A percentile compares a stretch with the other conserved stretches of the same genome.
phyloP scores from a whole-genome alignment of 92 coral and sea anemone genomes.

The Actinostola sp. region DNA sequence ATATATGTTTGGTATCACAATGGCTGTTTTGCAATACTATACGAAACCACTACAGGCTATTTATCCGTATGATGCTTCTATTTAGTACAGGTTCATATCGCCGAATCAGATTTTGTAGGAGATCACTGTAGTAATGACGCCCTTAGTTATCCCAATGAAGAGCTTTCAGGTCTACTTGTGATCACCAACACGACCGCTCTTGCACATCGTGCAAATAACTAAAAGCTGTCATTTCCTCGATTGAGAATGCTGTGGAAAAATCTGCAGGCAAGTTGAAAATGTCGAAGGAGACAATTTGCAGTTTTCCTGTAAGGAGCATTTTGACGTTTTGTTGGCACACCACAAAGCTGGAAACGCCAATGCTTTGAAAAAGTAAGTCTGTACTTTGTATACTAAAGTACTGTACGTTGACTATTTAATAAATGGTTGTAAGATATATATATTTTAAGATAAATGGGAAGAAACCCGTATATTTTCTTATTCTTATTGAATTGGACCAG shows the following conservation, averaged over 20 bases:
- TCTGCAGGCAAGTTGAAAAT: constrained; percentile 9
- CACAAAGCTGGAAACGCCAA: too few relatives aligned
- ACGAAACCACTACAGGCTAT: too few relatives aligned
- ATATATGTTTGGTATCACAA: too few relatives aligned
- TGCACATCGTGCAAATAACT: constrained; percentile 51
- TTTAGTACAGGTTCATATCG: constrained; percentile 40
- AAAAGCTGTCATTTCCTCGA: constrained; percentile 29
- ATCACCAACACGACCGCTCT: constrained; percentile 46
- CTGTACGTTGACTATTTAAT: too few relatives aligned
- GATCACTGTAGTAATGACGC: constrained; percentile 55
- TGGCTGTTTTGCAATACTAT: too few relatives aligned
- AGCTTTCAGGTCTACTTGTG: constrained; percentile 18
- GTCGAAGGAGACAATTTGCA: constrained; percentile 42
- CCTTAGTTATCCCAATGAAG: constrained; percentile 49
- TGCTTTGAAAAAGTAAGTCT: too few relatives aligned
- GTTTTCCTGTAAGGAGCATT: constrained; percentile 31
- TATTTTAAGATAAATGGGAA: too few relatives aligned
- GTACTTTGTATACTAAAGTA: too few relatives aligned
- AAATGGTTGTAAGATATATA: too few relatives aligned
- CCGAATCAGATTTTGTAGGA: constrained; percentile 19
- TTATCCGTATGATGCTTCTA: not conserved
- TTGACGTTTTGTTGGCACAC: too few relatives aligned
- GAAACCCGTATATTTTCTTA: too few relatives aligned
- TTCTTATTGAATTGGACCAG: too few relatives aligned
- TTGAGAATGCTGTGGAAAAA: constrained; percentile 22